Evolutionary conservation across 1,140 invertebrate species (phyloP), one percentile per base, ranked within the genome.

Genomic region (Drosophila prosaltans): DNA sequence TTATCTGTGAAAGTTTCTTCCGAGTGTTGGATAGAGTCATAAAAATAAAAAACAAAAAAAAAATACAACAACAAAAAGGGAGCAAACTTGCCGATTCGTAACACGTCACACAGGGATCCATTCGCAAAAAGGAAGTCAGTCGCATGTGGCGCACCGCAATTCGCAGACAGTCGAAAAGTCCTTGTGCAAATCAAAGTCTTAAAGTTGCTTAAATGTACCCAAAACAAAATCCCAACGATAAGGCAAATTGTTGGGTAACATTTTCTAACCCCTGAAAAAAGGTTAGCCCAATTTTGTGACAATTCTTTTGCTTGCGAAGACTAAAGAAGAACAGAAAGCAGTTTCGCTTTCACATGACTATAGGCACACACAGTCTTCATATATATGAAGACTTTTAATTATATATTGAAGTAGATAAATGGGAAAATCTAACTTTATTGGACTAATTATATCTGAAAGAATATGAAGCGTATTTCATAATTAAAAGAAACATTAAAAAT

Each of bases 1-100:
- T 88, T 88, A 88, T 89, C 83, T 74, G 62, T 69, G 67, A 75
- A 88, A 83, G 80, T 89, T 89, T 79, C 69, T 69, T 43, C 65
- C 51, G 45, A 59, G 75, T 67, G 62, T 68, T 72, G 57, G 57
- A 88, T 89, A 82, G 83, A 88, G 83, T 80, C 84, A 88, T 88
- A 89, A 88, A 88, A 88, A 88, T 64, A 69, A 71, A 69, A 60
- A 64, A 71, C 41, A 72, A 45, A 9, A 57, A 71, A 36, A 36
- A 36, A 36, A 62, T 48, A 24, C 10, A 71, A 26, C 30, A 40
- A 41, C n/a, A 67, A 62, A 57, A 57, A 69, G 39, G 36, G 58
- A 40, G 40, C 68, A 72, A 74, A 89, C 80, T 88, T 89, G 80
- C 78, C 73, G 78, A 89, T 88, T 82, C 81, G 82, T 69, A 78